These are phyloP conservation scores for Gymnoscopelus microlampas DNA, from an alignment of 2,797 vertebrate species.

Conservation along the genomic window DNA sequence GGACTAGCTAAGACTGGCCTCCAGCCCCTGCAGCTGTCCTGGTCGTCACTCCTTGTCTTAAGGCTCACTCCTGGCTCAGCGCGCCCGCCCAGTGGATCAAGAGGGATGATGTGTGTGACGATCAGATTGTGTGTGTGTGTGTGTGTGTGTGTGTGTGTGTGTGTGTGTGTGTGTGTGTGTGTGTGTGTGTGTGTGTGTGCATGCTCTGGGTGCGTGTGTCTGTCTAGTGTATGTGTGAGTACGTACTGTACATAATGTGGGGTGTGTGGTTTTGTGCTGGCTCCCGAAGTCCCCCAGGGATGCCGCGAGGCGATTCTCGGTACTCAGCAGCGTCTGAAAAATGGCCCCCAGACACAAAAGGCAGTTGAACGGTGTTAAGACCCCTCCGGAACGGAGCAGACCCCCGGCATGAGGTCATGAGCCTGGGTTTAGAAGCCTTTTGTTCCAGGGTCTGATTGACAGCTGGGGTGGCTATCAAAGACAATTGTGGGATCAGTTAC, in stretches of 20 bases:
- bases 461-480: conserved; percentile 67
- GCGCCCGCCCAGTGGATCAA: conserved; percentile 72
- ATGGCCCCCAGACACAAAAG: conserved; percentile 72
- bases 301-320: conserved; percentile 47
- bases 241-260: conserved; percentile 1
- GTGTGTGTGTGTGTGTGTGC: conserved; percentile 22
- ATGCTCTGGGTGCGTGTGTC: background rate
- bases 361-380: conserved; percentile 76
- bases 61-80: conserved; percentile 79
- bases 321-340: conserved; percentile 67
- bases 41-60: conserved; percentile 84
- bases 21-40: conserved; percentile 82
- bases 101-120: conserved; percentile 29
- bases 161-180: conserved; percentile 24
- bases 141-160: conserved; percentile 34
- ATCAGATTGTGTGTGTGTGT: conserved; percentile 8
- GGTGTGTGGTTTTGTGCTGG: background rate
- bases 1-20: conserved; percentile 69
- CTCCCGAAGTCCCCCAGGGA: too few relatives aligned
- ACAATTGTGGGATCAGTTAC: conserved; percentile 59
- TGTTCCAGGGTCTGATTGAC: conserved; percentile 71
- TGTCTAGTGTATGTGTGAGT: background rate
- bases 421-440: conserved; percentile 75
- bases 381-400: conserved; percentile 70
- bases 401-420: conserved; percentile 76